Base-by-base conservation (phyloP, 2,797 vertebrate species). In the Pelochelys cantorii region DNA sequence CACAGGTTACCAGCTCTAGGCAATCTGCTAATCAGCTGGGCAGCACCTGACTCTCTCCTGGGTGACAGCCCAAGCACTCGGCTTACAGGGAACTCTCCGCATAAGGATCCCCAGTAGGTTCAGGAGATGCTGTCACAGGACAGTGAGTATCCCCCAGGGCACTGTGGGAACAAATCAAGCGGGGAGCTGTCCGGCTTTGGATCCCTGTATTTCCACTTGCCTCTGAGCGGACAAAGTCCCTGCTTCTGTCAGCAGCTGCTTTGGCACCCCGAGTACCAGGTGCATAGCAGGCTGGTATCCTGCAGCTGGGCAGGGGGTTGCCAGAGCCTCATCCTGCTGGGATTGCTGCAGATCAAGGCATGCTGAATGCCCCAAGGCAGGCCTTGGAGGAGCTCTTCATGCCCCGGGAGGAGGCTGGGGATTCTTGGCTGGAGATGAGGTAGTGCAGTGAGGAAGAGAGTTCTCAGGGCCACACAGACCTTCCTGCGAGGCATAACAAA, bases 301-400 rank as follows among this genome's bases (percentile, higher is more conserved):
- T 8, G 23, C 25, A 53, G 18, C 68, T 23, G 65, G 42, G 42
- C 42, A 42, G 18, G 29, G 77, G 77, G 27, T 53, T 15, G 42
- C 37, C 42, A 23, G 48, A 79, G 77, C 77, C 25, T 29, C 12
- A 1, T 48, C 77, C 77, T 79, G 93, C 93, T n/a, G 79, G 95
- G 95, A 95, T 96, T 94, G 94, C 84, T 7, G 27, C 8, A 83
- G 81, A 96, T 95, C 95, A 96, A 95, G 94, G 77, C 83, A 1
- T 93, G 90, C 85, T 86, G 84, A 82, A 20, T 88, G 89, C n/a
- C 92, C 94, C 77, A 2, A 2, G 88, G 89, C 93, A 83, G 94
- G 55, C 87, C 83, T 91, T 48, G 86, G 80, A 87, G 84, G 34
- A 87, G 95, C 89, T 87, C 94, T 95, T 95, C 90, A 89, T 93